Evolutionary conservation across 1,140 invertebrate genomes (phyloP).

Genomic region (Ptiloglossa arizonensis): DNA sequence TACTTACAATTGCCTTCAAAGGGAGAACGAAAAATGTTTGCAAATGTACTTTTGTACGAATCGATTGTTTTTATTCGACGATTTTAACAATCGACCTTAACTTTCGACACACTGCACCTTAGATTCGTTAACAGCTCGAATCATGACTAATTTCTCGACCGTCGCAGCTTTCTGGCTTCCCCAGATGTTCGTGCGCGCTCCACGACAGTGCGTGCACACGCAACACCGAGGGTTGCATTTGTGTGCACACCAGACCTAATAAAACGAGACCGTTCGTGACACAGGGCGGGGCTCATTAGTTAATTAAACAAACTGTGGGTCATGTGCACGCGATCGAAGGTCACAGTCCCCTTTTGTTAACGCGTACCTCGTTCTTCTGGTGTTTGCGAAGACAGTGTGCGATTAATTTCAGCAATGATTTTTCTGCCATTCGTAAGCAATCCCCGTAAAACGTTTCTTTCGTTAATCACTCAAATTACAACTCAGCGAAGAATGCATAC

Average conservation of each 20-base stretch:
- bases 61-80: background rate
- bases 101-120: background rate
- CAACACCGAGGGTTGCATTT: conserved; percentile 41
- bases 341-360: conserved; percentile 12
- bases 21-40: no score
- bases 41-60: no score
- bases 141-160: background rate
- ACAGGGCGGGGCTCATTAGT: conserved; percentile 69
- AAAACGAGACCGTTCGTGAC: conserved; percentile 50
- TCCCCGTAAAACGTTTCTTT: no score
- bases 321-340: conserved; percentile 47
- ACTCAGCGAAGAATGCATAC: no score
- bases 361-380: background rate
- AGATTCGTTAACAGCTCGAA: background rate
- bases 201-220: conserved; percentile 43
- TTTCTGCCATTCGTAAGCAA: no score
- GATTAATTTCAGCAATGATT: conserved; percentile 8
- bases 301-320: conserved; percentile 69
- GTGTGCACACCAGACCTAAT: conserved; percentile 30
- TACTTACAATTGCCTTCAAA: no score
- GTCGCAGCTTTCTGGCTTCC: conserved; percentile 26
- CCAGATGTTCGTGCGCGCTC: conserved; percentile 27
- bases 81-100: background rate
- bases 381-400: background rate
- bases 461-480: no score